These are phyloP conservation scores for Alligator sinensis DNA, from an alignment of 2,113 vertebrate species.

Conservation along the genomic window DNA sequence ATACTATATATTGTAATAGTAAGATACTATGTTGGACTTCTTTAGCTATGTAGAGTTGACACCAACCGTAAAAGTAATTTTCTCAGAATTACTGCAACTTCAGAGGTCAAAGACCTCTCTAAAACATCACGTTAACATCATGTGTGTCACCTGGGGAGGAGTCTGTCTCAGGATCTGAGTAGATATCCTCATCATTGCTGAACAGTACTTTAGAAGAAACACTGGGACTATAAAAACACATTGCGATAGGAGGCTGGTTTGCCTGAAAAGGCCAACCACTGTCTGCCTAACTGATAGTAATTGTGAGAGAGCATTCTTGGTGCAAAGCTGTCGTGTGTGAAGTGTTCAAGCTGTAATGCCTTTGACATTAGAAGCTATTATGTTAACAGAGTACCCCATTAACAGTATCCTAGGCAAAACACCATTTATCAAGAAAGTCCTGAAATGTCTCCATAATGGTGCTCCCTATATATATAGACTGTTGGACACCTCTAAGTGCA, in stretches of 20 bases:
- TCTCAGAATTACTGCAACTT: constrained; percentile 7
- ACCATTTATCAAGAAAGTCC: constrained; percentile 41
- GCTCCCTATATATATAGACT: constrained; percentile 41
- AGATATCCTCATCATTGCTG: constrained; percentile 48
- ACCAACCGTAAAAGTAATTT: background rate
- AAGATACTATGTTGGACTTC: background rate
- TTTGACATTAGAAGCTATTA: background rate
- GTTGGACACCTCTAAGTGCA: constrained; percentile 41
- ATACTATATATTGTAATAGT: background rate
- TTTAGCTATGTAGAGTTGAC: background rate
- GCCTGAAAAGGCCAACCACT: constrained; percentile 47
- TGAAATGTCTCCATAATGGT: constrained; percentile 36
- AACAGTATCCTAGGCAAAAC: background rate
- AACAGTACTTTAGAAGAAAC: constrained; percentile 20
- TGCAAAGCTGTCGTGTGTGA: constrained; percentile 19
- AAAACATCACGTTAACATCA: constrained; percentile 48
- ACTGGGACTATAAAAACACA: constrained; percentile 38
- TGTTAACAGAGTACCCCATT: constrained; percentile 20
- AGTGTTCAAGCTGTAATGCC: constrained; percentile 15
- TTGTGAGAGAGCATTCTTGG: constrained; percentile 57
- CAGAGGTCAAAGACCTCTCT: constrained; percentile 18
- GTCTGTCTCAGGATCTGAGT: constrained; percentile 39
- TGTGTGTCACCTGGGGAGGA: constrained; percentile 55
- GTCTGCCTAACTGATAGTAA: constrained; percentile 44
- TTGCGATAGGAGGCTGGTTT: constrained; percentile 19